A percentile compares a stretch with the other conserved stretches of the same genome.
Evolutionary conservation across 1,140 invertebrate genomes (phyloP).

Genomic region (Drosophila ananassae): DNA sequence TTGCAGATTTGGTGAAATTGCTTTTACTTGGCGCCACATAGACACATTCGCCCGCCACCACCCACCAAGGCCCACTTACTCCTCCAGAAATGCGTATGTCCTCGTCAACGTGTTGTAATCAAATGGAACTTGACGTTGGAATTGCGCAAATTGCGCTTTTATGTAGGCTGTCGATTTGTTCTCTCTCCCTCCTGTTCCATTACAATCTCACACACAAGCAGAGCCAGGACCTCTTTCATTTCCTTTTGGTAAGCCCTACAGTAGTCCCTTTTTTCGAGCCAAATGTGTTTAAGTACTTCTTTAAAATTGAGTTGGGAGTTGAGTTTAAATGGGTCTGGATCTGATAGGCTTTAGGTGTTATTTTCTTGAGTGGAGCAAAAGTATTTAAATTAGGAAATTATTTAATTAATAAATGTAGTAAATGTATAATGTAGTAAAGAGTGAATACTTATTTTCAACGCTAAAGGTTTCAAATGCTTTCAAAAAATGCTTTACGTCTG

Average conservation of each 20-base stretch:
- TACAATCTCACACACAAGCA: not conserved
- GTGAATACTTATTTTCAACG: too few species aligned
- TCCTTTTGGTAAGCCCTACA: slow-evolving; percentile 5
- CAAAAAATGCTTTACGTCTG: too few species aligned
- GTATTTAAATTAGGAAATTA: too few species aligned
- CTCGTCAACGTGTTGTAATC: slow-evolving; percentile 78
- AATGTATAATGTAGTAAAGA: too few species aligned
- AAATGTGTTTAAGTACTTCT: slow-evolving; percentile 5
- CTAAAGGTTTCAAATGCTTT: too few species aligned
- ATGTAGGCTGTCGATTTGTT: slow-evolving; percentile 74
- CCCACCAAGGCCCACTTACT: slow-evolving; percentile 16
- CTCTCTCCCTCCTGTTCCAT: not conserved
- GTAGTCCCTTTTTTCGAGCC: slow-evolving; percentile 8
- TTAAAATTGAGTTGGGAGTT: too few species aligned
- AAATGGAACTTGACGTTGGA: slow-evolving; percentile 78
- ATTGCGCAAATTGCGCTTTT: slow-evolving; percentile 80
- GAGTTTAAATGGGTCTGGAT: not conserved
- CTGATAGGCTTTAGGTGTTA: slow-evolving; percentile 6
- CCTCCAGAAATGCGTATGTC: slow-evolving; percentile 40
- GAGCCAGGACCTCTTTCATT: slow-evolving; percentile 6
- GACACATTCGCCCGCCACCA: slow-evolving; percentile 8
- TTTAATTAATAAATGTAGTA: too few species aligned
- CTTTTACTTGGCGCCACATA: slow-evolving; percentile 55
- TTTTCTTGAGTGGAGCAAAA: not conserved
- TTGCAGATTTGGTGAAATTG: slow-evolving; percentile 82